These are phyloP conservation scores for Clarias pachynema DNA, from an alignment of 2,797 vertebrate genomes.

Conservation along the genomic window DNA sequence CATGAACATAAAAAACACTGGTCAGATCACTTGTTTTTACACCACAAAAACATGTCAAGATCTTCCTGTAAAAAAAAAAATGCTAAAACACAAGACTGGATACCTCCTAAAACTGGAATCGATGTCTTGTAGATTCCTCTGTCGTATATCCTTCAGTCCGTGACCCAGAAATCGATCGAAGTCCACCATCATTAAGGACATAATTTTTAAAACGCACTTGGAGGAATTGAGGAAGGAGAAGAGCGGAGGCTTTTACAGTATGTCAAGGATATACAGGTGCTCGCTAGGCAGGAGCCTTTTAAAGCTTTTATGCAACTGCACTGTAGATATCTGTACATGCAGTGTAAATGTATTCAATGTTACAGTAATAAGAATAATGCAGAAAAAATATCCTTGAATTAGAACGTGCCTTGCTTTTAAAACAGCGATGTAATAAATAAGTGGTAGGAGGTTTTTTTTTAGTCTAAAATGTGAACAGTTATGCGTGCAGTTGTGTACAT, in stretches of 20 bases:
- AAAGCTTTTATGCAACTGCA: neutral
- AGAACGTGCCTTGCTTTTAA: neutral
- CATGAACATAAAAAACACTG: neutral
- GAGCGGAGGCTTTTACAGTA: neutral
- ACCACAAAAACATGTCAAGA: neutral
- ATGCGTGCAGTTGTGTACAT: neutral
- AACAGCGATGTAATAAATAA: neutral
- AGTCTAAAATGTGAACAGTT: neutral
- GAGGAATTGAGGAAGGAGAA: neutral
- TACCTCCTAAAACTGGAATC: neutral
- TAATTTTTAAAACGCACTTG: neutral
- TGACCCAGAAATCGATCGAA: neutral
- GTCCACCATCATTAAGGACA: neutral
- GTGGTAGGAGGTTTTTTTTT: neutral
- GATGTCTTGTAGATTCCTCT: neutral
- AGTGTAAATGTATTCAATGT: neutral
- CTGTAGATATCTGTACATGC: neutral
- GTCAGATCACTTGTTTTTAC: neutral
- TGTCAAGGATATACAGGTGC: neutral
- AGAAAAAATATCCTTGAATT: neutral
- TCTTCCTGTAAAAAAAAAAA: neutral
- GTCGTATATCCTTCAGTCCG: neutral
- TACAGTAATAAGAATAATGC: neutral
- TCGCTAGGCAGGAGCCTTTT: neutral
- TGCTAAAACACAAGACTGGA: neutral